Percentiles rank a stretch among this genome's conserved stretches.
Conservation (phyloP, 2,113 vertebrate species). For the Heloderma charlesbogerti region DNA sequence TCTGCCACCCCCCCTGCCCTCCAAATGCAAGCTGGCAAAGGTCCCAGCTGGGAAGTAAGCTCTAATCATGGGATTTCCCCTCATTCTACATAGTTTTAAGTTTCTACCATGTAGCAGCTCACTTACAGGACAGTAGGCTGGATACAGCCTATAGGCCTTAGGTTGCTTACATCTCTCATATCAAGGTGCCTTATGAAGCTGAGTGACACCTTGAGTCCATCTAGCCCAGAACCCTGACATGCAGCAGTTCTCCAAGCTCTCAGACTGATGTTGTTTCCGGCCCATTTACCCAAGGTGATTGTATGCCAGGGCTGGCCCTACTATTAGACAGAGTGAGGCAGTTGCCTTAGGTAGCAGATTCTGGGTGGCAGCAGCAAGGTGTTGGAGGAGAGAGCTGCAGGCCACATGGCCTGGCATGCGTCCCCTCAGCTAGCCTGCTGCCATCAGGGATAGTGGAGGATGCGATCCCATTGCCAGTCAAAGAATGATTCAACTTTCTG, state of each 20-base stretch:
- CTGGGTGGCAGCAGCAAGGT: no score
- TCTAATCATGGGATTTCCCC: neutral
- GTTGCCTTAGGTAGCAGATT: no score
- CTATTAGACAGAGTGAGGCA: no score
- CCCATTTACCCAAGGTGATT: neutral
- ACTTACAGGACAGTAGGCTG: neutral
- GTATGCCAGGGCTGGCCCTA: no score
- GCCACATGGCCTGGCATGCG: no score
- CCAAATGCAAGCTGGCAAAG: conserved; percentile 29
- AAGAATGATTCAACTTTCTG: no score
- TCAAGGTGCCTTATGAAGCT: neutral
- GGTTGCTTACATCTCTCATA: neutral
- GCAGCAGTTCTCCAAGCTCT: neutral
- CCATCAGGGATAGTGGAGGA: no score
- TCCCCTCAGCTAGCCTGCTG: no score
- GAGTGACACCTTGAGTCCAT: neutral
- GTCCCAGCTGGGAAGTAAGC: neutral
- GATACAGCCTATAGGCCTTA: neutral
- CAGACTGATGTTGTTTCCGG: neutral
- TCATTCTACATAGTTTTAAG: neutral
- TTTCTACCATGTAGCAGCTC: neutral
- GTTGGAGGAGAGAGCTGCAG: no score
- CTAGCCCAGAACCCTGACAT: neutral
- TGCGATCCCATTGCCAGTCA: no score
- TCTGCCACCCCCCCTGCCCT: neutral